Conservation (phyloP, 2,113 vertebrate species). For the Taurulus bubalis region DNA sequence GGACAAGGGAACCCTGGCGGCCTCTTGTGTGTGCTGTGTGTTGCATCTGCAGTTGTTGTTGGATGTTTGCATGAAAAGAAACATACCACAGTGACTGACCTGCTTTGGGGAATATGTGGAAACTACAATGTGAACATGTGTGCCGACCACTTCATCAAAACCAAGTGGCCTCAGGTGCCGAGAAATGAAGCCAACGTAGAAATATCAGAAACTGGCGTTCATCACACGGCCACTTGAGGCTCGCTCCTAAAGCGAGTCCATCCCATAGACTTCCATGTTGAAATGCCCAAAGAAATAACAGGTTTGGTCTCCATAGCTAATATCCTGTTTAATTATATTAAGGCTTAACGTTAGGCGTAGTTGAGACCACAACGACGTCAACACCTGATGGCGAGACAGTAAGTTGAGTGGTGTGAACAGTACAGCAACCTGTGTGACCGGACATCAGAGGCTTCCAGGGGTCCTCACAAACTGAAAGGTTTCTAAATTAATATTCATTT, state of each 20-base stretch:
- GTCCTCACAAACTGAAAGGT: constrained; percentile 1
- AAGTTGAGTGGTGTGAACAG: too few species aligned
- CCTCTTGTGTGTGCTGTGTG: background rate
- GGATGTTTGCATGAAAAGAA: background rate
- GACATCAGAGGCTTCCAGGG: background rate
- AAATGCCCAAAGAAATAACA: too few species aligned
- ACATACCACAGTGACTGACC: background rate
- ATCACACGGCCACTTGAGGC: background rate
- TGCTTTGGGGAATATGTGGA: background rate
- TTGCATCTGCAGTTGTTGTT: background rate
- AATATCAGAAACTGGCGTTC: too few species aligned
- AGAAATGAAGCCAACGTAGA: background rate
- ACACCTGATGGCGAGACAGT: too few species aligned
- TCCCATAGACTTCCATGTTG: too few species aligned
- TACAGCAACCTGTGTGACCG: too few species aligned
- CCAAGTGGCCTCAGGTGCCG: background rate
- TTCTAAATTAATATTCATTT: background rate
- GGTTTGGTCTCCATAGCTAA: too few species aligned
- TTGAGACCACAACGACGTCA: too few species aligned
- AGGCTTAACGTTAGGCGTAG: too few species aligned
- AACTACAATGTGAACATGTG: background rate
- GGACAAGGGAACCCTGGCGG: background rate
- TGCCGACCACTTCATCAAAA: background rate
- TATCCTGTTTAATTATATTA: too few species aligned
- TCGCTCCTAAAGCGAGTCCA: background rate